Evolutionary conservation across 2,797 vertebrate species (phyloP).

Genomic region (Epinephelus awoara): DNA sequence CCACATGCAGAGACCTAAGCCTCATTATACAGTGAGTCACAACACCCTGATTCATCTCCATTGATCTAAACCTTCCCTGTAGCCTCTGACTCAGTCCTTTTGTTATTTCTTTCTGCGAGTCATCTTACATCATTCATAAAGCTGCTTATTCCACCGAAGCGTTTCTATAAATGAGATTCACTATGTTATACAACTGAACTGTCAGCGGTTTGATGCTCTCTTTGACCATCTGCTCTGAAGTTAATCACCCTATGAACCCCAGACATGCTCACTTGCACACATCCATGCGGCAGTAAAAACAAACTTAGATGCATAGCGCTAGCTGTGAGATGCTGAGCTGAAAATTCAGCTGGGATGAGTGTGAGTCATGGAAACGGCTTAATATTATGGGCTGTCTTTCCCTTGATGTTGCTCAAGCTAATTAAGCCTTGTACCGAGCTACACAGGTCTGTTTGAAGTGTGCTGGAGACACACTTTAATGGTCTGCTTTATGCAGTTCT

Average conservation of each 20-base stretch:
- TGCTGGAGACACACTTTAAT: conserved; percentile 61
- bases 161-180: conserved; percentile 42
- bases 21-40: conserved; percentile 59
- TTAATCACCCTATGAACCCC: neutral
- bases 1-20: conserved; percentile 14
- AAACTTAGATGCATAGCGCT: neutral
- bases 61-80: conserved; percentile 62
- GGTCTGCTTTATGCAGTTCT: conserved; percentile 47
- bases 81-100: conserved; percentile 55
- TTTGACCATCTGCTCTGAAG: conserved; percentile 24
- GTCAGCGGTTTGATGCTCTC: conserved; percentile 2
- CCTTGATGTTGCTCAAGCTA: conserved; percentile 80
- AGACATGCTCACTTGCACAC: neutral
- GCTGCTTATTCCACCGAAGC: conserved; percentile 54
- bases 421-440: conserved; percentile 70
- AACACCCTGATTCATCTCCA: conserved; percentile 56
- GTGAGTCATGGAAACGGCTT: conserved; percentile 73
- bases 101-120: conserved; percentile 53
- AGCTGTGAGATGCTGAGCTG: conserved; percentile 43
- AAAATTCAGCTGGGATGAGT: conserved; percentile 67
- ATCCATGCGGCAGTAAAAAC: conserved; percentile 7
- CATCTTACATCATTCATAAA: conserved; percentile 71
- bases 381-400: conserved; percentile 67
- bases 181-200: conserved; percentile 27
- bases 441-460: conserved; percentile 76